These are phyloP conservation scores for Pelecanoides urinatrix DNA, from an alignment of 2,113 vertebrate species.

Conservation along the genomic window DNA sequence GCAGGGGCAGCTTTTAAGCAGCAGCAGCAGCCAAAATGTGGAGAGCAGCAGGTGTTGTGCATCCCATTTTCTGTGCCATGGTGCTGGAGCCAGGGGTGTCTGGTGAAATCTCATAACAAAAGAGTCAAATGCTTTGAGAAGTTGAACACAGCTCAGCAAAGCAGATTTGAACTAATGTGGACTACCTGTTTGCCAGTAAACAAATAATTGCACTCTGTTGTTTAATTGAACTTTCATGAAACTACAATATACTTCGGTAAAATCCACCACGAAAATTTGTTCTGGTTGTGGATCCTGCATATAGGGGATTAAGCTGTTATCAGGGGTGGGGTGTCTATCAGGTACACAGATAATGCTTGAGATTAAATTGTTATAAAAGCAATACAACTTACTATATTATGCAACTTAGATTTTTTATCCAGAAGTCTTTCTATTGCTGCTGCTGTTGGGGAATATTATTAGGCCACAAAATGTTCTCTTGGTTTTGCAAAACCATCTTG, in stretches of 20 bases:
- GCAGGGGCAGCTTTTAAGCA: neutral
- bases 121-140: neutral
- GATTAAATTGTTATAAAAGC: neutral
- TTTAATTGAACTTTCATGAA: neutral
- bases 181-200: neutral
- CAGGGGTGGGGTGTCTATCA: no score
- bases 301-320: no score
- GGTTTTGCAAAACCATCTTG: neutral
- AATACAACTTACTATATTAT: neutral
- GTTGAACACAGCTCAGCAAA: neutral
- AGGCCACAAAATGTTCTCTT: neutral
- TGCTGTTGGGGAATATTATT: neutral
- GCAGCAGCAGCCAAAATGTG: neutral
- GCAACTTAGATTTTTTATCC: neutral
- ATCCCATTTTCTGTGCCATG: neutral
- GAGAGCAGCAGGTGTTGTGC: neutral
- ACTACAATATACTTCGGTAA: neutral
- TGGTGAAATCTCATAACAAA: neutral
- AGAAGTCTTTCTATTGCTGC: neutral
- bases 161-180: neutral
- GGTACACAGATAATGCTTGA: neutral
- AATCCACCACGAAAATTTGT: no score
- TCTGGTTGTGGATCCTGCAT: no score
- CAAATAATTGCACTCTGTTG: neutral
- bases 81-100: neutral